Percentiles rank a stretch among this genome's conserved stretches.
Evolutionary conservation across 2,113 vertebrate genomes (phyloP).

Genomic region (Halcyon malimbica): DNA sequence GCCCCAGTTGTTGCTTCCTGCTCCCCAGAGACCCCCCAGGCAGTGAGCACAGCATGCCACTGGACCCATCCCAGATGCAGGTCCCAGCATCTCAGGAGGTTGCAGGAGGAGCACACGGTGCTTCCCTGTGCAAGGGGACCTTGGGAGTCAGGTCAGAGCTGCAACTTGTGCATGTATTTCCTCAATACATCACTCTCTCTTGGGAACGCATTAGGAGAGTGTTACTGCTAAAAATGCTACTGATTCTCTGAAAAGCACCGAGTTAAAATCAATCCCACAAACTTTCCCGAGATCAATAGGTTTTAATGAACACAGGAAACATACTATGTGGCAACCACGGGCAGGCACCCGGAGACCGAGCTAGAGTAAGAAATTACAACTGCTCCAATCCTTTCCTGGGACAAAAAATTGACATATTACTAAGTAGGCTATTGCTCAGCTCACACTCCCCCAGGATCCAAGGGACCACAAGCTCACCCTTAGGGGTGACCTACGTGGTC

Average conservation of each 20-base stretch:
- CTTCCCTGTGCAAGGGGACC: accelerated
- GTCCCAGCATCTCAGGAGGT: background rate
- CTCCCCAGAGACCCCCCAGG: background rate
- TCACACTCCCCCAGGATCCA: background rate
- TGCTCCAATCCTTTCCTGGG: background rate
- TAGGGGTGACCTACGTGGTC: accelerated
- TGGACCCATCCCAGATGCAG: accelerated
- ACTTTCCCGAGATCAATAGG: conserved; percentile 50
- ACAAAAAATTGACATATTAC: conserved; percentile 25
- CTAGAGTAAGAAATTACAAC: conserved; percentile 3
- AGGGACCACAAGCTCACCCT: background rate
- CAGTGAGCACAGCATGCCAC: background rate
- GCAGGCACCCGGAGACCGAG: background rate
- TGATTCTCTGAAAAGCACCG: conserved; percentile 21
- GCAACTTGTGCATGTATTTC: background rate
- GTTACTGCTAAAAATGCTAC: conserved; percentile 14
- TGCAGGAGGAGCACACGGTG: accelerated
- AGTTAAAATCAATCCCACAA: conserved; percentile 53
- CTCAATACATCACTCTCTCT: background rate
- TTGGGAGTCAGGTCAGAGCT: background rate
- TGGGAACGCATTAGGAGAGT: background rate
- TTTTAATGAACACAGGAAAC: conserved; percentile 55
- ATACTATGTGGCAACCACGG: background rate
- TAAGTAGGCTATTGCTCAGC: conserved; percentile 4
- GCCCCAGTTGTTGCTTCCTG: background rate